phyloP scores from a whole-genome alignment of 1,140 invertebrate species.

The Trialeurodes vaporariorum region DNA sequence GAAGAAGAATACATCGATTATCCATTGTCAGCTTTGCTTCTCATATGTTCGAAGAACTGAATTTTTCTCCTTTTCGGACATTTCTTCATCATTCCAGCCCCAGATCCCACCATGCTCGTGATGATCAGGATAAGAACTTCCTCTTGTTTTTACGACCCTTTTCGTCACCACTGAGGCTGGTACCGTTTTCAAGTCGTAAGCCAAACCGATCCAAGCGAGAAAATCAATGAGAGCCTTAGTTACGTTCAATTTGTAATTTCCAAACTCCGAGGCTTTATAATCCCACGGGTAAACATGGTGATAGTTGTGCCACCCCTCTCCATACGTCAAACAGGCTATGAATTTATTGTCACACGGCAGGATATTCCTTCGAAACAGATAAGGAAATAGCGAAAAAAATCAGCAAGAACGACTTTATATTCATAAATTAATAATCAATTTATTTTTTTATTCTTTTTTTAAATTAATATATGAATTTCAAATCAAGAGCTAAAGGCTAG shows the following conservation, averaged over 20 bases:
- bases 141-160: constrained; percentile 57
- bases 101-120: constrained; percentile 20
- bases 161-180: constrained; percentile 41
- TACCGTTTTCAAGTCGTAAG: constrained; percentile 46
- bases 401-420: no score
- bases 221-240: constrained; percentile 40
- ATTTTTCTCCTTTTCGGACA: constrained; percentile 26
- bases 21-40: no score
- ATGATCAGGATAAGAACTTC: constrained; percentile 46
- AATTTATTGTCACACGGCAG: constrained; percentile 42
- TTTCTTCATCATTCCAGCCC: constrained; percentile 34
- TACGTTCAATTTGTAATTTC: constrained; percentile 40
- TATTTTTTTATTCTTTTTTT: no score
- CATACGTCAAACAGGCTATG: constrained; percentile 36
- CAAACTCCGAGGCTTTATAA: constrained; percentile 52
- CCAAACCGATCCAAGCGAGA: constrained; percentile 45
- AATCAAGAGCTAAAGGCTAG: no score
- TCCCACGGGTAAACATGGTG: constrained; percentile 69
- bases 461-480: no score
- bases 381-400: no score
- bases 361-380: no score
- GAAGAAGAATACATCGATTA: no score
- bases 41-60: constrained; percentile 7
- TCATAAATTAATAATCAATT: no score
- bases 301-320: constrained; percentile 60